phyloP scores from a whole-genome alignment of 2,888 invertebrate genomes.

The Stenodema calcarata region DNA sequence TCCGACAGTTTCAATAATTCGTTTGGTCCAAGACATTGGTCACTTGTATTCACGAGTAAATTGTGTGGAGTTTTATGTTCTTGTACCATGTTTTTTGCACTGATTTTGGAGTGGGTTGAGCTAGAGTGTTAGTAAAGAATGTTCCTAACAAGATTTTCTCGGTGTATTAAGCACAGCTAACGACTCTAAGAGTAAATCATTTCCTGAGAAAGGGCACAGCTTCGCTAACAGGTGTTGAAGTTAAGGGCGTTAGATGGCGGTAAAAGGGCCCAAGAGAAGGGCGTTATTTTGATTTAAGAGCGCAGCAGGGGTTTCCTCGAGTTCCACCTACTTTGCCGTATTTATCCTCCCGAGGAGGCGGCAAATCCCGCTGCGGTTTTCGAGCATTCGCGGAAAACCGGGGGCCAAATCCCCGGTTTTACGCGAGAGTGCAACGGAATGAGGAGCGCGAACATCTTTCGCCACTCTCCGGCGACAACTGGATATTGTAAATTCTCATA shows the following conservation, averaged over 20 bases:
- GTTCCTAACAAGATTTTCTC: not conserved
- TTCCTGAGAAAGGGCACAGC: not conserved
- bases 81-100: too few relatives aligned
- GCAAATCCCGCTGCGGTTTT: not conserved
- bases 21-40: too few relatives aligned
- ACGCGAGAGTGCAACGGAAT: not conserved
- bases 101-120: too few relatives aligned
- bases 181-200: not conserved
- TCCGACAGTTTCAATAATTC: too few relatives aligned
- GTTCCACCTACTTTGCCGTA: not conserved
- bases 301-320: not conserved
- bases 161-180: not conserved
- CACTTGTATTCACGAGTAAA: too few relatives aligned
- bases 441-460: not conserved
- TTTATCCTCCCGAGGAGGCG: not conserved
- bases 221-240: constrained; percentile 34
- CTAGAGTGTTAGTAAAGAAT: not conserved
- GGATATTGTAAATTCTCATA: not conserved
- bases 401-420: not conserved
- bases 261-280: constrained; percentile 37
- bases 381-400: not conserved
- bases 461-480: not conserved
- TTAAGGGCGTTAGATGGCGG: constrained; percentile 30
- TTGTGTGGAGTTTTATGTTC: too few relatives aligned
- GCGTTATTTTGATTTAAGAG: constrained; percentile 35